phyloP scores from a whole-genome alignment of 2,888 invertebrate genomes.

The Tholera decimalis region DNA sequence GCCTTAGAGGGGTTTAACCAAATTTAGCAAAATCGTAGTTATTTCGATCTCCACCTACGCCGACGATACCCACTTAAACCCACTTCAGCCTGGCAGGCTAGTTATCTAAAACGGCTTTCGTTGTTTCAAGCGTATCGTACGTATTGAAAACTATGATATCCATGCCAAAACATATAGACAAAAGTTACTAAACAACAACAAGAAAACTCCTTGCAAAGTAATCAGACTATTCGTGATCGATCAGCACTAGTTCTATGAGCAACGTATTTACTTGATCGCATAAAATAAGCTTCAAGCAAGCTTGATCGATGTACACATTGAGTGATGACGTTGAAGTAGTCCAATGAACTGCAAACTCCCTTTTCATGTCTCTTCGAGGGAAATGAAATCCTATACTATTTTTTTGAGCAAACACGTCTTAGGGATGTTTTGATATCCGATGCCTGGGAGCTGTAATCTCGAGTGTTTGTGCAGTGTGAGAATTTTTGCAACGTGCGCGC shows the following conservation, averaged over 20 bases:
- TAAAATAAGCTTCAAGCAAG: slow-evolving; percentile 16
- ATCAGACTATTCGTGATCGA: slow-evolving; percentile 35
- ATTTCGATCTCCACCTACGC: too few relatives aligned
- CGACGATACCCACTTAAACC: too few relatives aligned
- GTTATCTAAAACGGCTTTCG: too few relatives aligned
- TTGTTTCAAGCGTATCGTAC: too few relatives aligned
- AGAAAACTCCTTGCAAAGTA: slow-evolving; percentile 33
- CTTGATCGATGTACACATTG: slow-evolving; percentile 50
- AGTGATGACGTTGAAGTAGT: slow-evolving; percentile 48
- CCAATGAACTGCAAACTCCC: slow-evolving; percentile 58
- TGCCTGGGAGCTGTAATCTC: slow-evolving; percentile 44
- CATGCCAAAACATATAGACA: background rate
- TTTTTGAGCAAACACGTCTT: slow-evolving; percentile 41
- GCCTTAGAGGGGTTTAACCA: too few relatives aligned
- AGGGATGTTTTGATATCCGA: slow-evolving; percentile 56
- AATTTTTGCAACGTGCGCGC: slow-evolving; percentile 34
- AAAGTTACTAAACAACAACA: slow-evolving; percentile 22
- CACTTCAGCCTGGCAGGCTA: too few relatives aligned
- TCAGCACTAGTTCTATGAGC: slow-evolving; percentile 33
- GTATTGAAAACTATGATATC: background rate
- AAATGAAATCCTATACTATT: slow-evolving; percentile 62
- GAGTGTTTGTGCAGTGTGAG: slow-evolving; percentile 42
- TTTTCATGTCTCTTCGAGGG: slow-evolving; percentile 46
- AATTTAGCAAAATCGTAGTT: too few relatives aligned
- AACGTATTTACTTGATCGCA: slow-evolving; percentile 11